Percentiles rank a stretch among this genome's conserved stretches.
phyloP scores from a whole-genome alignment of 2,888 invertebrate genomes.

The Trichopoda pennipes region DNA sequence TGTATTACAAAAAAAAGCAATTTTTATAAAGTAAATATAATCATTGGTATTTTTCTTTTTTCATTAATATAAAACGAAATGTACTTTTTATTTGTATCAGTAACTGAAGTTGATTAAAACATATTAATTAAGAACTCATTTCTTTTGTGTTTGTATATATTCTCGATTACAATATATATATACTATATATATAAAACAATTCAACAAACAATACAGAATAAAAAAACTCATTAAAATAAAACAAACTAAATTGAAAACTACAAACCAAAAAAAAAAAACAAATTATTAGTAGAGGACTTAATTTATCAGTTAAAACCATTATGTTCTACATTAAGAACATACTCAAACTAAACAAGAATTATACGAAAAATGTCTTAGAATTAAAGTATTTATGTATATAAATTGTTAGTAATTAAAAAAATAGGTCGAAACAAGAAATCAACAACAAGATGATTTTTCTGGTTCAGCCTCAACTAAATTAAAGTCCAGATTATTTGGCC shows the following conservation, averaged over 20 bases:
- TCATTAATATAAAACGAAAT: constrained; percentile 60
- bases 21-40: constrained; percentile 59
- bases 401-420: constrained; percentile 60
- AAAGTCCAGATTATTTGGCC: constrained; percentile 90
- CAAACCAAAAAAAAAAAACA: constrained; percentile 17
- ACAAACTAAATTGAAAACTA: constrained; percentile 9
- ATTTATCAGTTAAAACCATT: not conserved
- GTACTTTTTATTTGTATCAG: constrained; percentile 42
- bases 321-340: constrained; percentile 8
- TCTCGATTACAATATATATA: constrained; percentile 47
- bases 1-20: constrained; percentile 49
- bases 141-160: constrained; percentile 20
- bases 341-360: constrained; percentile 23
- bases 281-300: not conserved
- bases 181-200: constrained; percentile 49
- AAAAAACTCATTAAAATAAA: constrained; percentile 16
- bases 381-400: constrained; percentile 48
- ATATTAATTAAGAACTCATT: constrained; percentile 15
- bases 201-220: constrained; percentile 48
- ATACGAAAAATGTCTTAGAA: constrained; percentile 56
- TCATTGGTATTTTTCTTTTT: constrained; percentile 66
- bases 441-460: constrained; percentile 94
- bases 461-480: constrained; percentile 94
- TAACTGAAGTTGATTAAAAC: constrained; percentile 49
- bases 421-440: constrained; percentile 70